These are phyloP conservation scores for Xerus inauris DNA, from an alignment of 2,113 vertebrate genomes.

Conservation along the genomic window DNA sequence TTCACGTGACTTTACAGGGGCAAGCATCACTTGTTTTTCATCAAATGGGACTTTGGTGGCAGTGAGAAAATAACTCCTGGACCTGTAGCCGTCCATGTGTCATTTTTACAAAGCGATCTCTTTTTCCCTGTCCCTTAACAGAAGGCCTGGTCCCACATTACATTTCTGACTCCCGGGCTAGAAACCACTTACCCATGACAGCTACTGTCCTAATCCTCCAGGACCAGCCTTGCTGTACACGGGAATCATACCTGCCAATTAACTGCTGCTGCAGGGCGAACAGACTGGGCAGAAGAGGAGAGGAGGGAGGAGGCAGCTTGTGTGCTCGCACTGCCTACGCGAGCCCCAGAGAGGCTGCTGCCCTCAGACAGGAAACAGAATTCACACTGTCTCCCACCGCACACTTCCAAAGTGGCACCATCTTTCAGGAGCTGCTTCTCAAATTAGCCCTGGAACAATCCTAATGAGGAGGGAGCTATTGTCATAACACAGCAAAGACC, in stretches of 20 bases:
- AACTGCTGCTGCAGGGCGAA: conserved; percentile 73
- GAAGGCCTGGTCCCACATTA: conserved; percentile 82
- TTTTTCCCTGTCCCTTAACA: conserved; percentile 82
- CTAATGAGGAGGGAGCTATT: conserved; percentile 33
- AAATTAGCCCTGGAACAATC: conserved; percentile 1
- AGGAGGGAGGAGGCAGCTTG: not conserved
- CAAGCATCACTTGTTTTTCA: conserved; percentile 81
- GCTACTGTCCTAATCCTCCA: conserved; percentile 75
- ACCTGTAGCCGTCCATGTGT: conserved; percentile 82
- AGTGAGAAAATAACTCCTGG: conserved; percentile 83
- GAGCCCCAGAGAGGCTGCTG: conserved; percentile 20
- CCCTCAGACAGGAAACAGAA: conserved; percentile 39
- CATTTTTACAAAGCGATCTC: conserved; percentile 86
- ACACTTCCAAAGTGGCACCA: conserved; percentile 12
- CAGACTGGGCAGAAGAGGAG: conserved; percentile 48
- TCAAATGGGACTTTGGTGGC: conserved; percentile 80
- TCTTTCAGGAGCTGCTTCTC: conserved; percentile 32
- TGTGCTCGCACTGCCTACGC: not conserved
- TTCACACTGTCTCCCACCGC: conserved; percentile 5
- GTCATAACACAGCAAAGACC: conserved; percentile 44
- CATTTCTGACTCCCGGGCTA: conserved; percentile 85
- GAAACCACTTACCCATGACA: conserved; percentile 86
- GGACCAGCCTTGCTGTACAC: conserved; percentile 68
- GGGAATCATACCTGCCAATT: conserved; percentile 78
- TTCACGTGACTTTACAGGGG: conserved; percentile 65